phyloP scores from a whole-genome alignment of 2,888 invertebrate species.

The Koerneria pararmatus region DNA sequence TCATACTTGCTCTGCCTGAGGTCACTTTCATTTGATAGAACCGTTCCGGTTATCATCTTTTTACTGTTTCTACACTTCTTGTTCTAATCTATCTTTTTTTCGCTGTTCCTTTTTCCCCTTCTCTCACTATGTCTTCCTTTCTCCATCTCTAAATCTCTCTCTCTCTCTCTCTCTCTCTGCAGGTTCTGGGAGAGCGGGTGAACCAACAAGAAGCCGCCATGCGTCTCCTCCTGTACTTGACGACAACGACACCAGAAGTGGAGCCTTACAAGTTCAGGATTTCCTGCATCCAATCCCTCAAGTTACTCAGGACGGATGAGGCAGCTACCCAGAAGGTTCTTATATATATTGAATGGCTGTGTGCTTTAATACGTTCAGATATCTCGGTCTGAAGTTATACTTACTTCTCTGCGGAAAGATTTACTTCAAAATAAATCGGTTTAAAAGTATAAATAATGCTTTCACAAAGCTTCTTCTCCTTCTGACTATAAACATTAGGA shows the following conservation, averaged over 20 bases:
- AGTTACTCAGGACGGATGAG: constrained; percentile 13
- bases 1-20: constrained; percentile 21
- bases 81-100: not conserved
- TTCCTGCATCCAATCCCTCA: constrained; percentile 6
- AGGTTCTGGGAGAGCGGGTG: constrained; percentile 18
- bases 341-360: no score
- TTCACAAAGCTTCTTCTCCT: no score
- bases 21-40: not conserved
- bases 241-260: not conserved
- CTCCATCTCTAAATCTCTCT: not conserved
- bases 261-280: constrained; percentile 7
- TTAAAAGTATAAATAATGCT: no score
- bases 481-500: no score
- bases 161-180: not conserved
- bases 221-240: not conserved
- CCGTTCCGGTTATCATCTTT: not conserved
- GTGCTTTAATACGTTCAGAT: no score
- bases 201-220: constrained; percentile 13
- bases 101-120: no score
- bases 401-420: no score
- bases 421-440: no score
- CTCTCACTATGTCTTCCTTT: no score
- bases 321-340: constrained; percentile 5
- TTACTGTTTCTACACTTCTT: not conserved
- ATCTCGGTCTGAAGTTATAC: no score